Evolutionary conservation across 2,888 invertebrate genomes (phyloP), one percentile per base, ranked within the genome.

Genomic region (Cryptus viduatorius): DNA sequence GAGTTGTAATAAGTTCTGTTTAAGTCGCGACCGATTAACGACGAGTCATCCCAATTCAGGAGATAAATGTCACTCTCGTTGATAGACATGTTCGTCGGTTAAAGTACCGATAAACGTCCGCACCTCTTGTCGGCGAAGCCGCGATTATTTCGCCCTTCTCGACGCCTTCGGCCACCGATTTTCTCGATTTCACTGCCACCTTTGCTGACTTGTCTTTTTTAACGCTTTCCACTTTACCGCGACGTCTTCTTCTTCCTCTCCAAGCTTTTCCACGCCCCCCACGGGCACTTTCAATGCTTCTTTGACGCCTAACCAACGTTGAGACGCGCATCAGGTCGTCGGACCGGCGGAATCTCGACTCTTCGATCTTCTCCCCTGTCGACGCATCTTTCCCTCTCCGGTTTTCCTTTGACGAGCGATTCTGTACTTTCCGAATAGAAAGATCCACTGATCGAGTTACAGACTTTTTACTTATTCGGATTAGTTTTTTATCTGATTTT

Each of bases 61-160:
- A 92, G 87, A 80, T 91, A 92, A 79, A 91, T 86, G 86, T 90
- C 91, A 90, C 92, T 93, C 88, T 92, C 90, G 90, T 93, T 93
- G 92, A 92, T 92, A 81, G 83, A 83, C 86, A 85, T 85, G 85
- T 79, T 85, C 73, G 69, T 68, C 71, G 31, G 59, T 31, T 59
- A 0, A 19, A 4, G 56, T 56, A 31, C 76, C 72, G 46, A 53
- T 48, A 53, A 59, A 42, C 80, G 53, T 48, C 80, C 77, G 73
- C 73, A 68, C 69, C 72, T 79, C 56, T 37, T 65, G 44, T 14
- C 73, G 69, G 42, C 2, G 68, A 67, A 73, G 71, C 61, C 19
- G 16, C 65, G 69, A 64, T 67, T 19, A 44, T 46, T 44, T 8
- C 61, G 19, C 48, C 56, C 19, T 19, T 42, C 12, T 31, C 37